phyloP scores from a whole-genome alignment of 2,797 vertebrate species.

The Sebastes jordani region DNA sequence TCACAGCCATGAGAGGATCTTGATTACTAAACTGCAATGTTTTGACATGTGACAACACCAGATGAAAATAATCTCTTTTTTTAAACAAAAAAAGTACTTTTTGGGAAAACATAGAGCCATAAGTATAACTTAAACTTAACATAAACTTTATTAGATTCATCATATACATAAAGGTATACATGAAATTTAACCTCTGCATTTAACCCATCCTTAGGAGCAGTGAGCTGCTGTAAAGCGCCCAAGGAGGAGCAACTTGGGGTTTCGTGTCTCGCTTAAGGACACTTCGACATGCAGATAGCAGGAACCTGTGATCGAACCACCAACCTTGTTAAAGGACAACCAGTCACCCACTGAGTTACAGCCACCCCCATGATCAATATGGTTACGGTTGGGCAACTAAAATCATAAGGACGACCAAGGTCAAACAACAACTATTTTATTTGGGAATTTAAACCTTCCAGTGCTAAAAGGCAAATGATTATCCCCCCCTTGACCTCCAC shows the following conservation, averaged over 20 bases:
- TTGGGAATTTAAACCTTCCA: background rate
- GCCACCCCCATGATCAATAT: background rate
- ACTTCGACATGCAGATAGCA: too few relatives aligned
- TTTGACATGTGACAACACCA: background rate
- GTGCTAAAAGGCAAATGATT: background rate
- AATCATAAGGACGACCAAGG: background rate
- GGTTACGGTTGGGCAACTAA: background rate
- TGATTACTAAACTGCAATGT: background rate
- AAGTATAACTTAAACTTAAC: too few relatives aligned
- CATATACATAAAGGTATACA: too few relatives aligned
- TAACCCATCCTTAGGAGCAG: too few relatives aligned
- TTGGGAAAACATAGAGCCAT: background rate
- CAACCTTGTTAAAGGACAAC: background rate
- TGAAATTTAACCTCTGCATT: too few relatives aligned
- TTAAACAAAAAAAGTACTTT: background rate
- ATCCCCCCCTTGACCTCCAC: background rate
- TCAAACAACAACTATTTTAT: background rate
- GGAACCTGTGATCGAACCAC: too few relatives aligned
- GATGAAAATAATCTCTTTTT: background rate
- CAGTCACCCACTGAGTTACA: background rate
- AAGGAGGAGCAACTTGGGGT: too few relatives aligned
- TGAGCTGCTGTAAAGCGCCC: too few relatives aligned
- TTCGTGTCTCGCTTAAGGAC: rapidly evolving
- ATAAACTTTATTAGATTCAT: too few relatives aligned
- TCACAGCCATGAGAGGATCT: background rate